Evolutionary conservation across 2,113 vertebrate species (phyloP).

Genomic region (Mesoclemmys tuberculata): DNA sequence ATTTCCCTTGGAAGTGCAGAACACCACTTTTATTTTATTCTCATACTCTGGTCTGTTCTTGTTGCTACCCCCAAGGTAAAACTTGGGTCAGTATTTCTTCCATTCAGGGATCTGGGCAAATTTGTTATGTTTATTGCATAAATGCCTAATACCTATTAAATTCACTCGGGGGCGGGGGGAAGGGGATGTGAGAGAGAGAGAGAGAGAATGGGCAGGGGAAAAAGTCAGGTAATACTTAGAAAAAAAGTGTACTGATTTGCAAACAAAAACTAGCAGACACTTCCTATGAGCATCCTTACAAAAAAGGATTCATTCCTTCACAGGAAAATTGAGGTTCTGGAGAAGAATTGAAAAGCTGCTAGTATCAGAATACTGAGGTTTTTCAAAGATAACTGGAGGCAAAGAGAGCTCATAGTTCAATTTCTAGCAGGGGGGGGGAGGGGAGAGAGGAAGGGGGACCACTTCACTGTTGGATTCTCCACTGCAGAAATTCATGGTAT

Average conservation of each 20-base stretch:
- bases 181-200: background rate
- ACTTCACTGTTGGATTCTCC: too few species aligned
- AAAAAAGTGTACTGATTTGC: background rate
- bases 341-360: background rate
- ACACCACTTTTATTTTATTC: too few species aligned
- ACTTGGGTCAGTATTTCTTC: too few species aligned
- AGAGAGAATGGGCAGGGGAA: background rate
- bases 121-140: too few species aligned
- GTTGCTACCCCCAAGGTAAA: too few species aligned
- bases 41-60: too few species aligned
- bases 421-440: too few species aligned
- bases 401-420: background rate
- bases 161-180: background rate
- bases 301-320: background rate
- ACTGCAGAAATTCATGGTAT: background rate
- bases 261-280: background rate
- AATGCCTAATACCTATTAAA: background rate
- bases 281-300: background rate
- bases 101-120: too few species aligned
- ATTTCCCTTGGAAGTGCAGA: too few species aligned
- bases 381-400: background rate
- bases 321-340: background rate
- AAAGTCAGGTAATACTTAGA: background rate
- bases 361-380: background rate
- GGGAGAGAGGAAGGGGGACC: too few species aligned